These are phyloP conservation scores for Himalopsyche phryganea DNA, from an alignment of 1,140 invertebrate species.

Conservation along the genomic window DNA sequence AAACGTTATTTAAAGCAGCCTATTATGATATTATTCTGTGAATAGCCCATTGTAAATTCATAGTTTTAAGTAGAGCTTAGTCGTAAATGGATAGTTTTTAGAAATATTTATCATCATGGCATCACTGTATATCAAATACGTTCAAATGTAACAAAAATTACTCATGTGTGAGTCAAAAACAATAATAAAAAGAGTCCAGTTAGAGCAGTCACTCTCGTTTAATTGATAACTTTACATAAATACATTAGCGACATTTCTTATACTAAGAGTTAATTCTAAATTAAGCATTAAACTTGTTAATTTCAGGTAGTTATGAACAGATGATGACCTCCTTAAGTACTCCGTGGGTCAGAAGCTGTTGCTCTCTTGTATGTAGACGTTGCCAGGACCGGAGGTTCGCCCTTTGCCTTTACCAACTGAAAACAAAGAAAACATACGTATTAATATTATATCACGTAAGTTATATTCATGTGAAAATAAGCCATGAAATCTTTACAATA, in stretches of 20 bases:
- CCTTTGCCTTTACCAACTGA: constrained; percentile 31
- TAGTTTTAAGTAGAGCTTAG: too few species aligned
- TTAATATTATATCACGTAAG: not conserved
- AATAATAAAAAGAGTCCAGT: too few species aligned
- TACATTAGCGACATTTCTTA: not conserved
- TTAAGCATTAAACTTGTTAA: not conserved
- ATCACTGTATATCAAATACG: too few species aligned
- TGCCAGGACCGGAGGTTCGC: constrained; percentile 24
- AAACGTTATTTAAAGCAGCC: too few species aligned
- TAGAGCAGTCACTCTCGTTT: not conserved
- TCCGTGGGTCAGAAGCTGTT: constrained; percentile 9
- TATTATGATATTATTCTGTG: too few species aligned
- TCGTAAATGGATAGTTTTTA: too few species aligned
- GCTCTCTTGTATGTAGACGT: constrained; percentile 33
- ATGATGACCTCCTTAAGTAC: not conserved
- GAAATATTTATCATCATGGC: too few species aligned
- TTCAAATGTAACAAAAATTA: too few species aligned
- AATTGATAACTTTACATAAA: not conserved
- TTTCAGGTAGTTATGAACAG: not conserved
- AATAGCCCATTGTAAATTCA: too few species aligned
- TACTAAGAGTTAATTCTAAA: too few species aligned
- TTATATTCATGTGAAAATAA: not conserved
- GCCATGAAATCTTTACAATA: not conserved
- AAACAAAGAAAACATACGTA: constrained; percentile 23
- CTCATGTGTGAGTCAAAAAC: too few species aligned